Evolutionary conservation across 2,797 vertebrate species (phyloP), one percentile per base, ranked within the genome.

Genomic region (Catostomus latipinnis): DNA sequence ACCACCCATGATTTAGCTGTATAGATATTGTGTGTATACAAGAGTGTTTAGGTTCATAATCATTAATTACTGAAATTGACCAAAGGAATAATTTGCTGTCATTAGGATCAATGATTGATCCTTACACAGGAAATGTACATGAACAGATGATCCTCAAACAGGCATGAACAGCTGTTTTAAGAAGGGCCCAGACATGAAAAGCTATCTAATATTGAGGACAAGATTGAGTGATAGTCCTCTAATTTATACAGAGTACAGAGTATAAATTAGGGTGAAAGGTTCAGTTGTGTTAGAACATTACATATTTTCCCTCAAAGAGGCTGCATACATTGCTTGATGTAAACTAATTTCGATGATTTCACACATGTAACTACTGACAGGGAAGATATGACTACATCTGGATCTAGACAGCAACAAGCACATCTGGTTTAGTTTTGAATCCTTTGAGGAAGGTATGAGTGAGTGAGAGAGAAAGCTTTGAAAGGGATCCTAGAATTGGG

Each of bases 281-380:
- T 78, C 53, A 57, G 54, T 74, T 71, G 3, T 61, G 68, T 58
- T 63, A 43, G 8, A 67, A 13, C 61, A 61, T 53, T 22, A 71
- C 16, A 68, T 45, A 34, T 5, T 14, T 65, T 48, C 60, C 22
- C 65, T 68, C 7, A 66, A 71, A 67, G 57, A 54, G 22, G 11
- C 13, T 68, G 43, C 9, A 22, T 60, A 10, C 5, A 12, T 56
- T 58, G n/a, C 45, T 62, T 52, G 13, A 68, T 76, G 71, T 49
- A 74, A 61, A 71, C 11, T 57, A 60, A 75, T 66, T 43, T 18
- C 8, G 53, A 34, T 52, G 13, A 52, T 45, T 49, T 78, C 22
- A 62, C 67, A 62, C 46, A 53, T 70, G 75, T 62, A 61, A 62
- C 52, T 77, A 71, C 53, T 74, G 48, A 82, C 76, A 61, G 46